These are phyloP conservation scores for Ellobius talpinus DNA, from an alignment of 2,113 vertebrate species.

Conservation along the genomic window DNA sequence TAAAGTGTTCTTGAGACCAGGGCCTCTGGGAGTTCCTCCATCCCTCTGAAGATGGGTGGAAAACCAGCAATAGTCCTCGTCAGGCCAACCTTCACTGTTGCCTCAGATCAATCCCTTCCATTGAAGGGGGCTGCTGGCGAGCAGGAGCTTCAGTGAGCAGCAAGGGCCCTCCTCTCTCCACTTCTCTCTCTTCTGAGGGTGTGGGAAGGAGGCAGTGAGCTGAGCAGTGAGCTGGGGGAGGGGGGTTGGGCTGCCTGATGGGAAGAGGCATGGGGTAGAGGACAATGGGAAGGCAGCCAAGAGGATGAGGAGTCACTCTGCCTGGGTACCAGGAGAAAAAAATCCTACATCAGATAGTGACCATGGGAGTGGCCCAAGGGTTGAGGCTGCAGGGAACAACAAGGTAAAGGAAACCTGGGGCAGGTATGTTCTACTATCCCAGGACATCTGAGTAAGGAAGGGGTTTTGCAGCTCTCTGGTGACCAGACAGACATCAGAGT, in stretches of 20 bases:
- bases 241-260: background rate
- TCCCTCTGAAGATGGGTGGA: background rate
- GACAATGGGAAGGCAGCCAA: background rate
- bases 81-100: background rate
- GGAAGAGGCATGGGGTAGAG: background rate
- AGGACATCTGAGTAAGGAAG: background rate
- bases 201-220: no score
- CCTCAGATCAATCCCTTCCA: background rate
- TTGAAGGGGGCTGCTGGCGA: background rate
- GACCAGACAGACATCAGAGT: fast-evolving
- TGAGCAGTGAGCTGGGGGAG: background rate
- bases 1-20: background rate
- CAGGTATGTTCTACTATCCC: background rate
- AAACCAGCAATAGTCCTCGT: background rate
- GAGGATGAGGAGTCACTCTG: background rate
- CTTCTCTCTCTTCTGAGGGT: background rate
- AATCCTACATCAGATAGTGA: background rate
- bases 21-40: background rate
- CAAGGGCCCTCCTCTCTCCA: background rate
- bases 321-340: background rate
- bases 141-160: background rate
- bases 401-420: background rate
- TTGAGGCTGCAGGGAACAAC: background rate
- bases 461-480: background rate
- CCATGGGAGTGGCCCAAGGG: background rate